Base-by-base conservation (phyloP, 2,113 vertebrate species). In the Spheniscus mendiculus region DNA sequence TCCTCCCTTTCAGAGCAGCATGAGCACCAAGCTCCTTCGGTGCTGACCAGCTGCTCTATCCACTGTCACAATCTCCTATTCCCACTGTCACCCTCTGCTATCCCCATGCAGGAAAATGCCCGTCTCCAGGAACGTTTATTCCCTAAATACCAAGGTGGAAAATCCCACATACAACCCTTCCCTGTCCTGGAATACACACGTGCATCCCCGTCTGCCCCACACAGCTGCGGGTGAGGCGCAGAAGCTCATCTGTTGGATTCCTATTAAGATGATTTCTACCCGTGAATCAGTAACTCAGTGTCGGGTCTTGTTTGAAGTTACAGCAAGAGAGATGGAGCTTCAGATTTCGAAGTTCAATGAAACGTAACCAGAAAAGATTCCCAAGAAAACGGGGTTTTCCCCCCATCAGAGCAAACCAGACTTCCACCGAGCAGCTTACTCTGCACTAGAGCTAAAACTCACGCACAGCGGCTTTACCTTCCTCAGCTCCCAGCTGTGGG, bases 1-100 rank as follows among this genome's bases (percentile, higher is more conserved):
- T 62, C 86, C 78, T 79, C n/a, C 71, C 82, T 93, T 96, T 96
- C 67, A 97, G 50, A 55, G 59, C 79, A 88, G 36, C n/a, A 25
- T 65, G 30, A 83, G 76, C 80, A 84, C 10, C n/a, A 47, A 78
- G 80, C 59, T 84, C 62, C 76, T 89, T 56, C 20, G 5, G 40
- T 42, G 44, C 47, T 23, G 12, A 72, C 32, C 56, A 80, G 62
- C 74, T 70, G 79, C 62, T 80, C 67, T 16, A 30, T 11, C 83
- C 52, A 26, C 78, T 50, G 83, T 15, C 49, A 65, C 40, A n/a
- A 23, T 21, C 34, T 45, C 27, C 50, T 30, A 14, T 30, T 52
- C 44, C 69, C 61, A 53, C 66, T 40, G 42, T 56, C 25, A 40
- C n/a, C 44, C 23, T 26, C 34, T 32, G 34, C 76, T 27, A 19